These are phyloP conservation scores for Piliocolobus tephrosceles DNA, from an alignment of 2,113 vertebrate species.

Conservation along the genomic window DNA sequence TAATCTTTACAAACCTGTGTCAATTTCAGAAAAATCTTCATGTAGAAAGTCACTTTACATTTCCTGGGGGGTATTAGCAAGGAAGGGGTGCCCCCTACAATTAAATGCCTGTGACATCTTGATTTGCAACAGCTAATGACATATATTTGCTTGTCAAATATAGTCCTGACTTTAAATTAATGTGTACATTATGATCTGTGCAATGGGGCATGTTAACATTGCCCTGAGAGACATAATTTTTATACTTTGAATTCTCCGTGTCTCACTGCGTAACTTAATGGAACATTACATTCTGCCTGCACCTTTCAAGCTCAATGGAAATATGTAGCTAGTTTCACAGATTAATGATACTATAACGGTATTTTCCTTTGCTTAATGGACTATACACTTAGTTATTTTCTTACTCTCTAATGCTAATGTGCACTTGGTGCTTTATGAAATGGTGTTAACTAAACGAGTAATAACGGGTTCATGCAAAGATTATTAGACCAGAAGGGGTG, in stretches of 20 bases:
- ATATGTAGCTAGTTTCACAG: slow-evolving; percentile 58
- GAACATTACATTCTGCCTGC: slow-evolving; percentile 51
- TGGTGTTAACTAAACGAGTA: slow-evolving; percentile 45
- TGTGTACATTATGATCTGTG: slow-evolving; percentile 15
- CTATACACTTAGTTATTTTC: slow-evolving; percentile 61
- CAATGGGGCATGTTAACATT: slow-evolving; percentile 47
- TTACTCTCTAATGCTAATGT: slow-evolving; percentile 54
- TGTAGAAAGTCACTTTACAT: background rate
- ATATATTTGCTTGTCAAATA: slow-evolving; percentile 16
- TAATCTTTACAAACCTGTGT: slow-evolving; percentile 21
- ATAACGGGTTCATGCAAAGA: background rate
- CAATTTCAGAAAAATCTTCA: background rate
- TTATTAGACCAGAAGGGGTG: background rate
- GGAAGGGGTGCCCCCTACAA: background rate
- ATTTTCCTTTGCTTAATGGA: slow-evolving; percentile 74
- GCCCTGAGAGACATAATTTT: slow-evolving; percentile 52
- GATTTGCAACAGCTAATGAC: slow-evolving; percentile 24
- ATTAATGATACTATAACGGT: slow-evolving; percentile 72
- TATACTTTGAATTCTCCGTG: slow-evolving; percentile 27
- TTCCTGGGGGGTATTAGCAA: slow-evolving; percentile 11
- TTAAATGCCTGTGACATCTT: slow-evolving; percentile 22
- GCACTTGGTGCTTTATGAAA: slow-evolving; percentile 57
- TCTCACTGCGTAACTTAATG: slow-evolving; percentile 58
- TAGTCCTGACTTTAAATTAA: slow-evolving; percentile 49
- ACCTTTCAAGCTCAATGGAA: slow-evolving; percentile 50